Conservation (phyloP, 2,113 vertebrate genomes). For the Tapirus terrestris region DNA sequence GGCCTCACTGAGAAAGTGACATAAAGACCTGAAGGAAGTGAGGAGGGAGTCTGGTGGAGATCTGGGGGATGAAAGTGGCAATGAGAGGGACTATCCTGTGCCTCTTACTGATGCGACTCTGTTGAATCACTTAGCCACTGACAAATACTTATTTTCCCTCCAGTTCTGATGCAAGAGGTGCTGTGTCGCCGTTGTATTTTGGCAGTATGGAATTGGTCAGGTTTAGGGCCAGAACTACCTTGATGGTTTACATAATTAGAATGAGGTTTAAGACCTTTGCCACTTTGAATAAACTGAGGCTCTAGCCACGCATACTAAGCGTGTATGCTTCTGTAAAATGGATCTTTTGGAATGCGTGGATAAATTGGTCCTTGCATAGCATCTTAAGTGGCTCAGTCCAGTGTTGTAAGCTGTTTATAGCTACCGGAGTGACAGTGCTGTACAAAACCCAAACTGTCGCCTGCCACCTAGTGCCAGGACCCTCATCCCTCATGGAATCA, state of each 20-base stretch:
- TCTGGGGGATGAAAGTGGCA: neutral
- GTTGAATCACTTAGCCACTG: neutral
- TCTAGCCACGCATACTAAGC: neutral
- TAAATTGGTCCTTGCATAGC: neutral
- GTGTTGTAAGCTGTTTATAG: neutral
- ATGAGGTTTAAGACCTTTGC: neutral
- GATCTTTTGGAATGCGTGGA: neutral
- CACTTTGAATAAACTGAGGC: neutral
- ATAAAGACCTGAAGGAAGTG: neutral
- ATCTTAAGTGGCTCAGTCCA: neutral
- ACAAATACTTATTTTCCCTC: neutral
- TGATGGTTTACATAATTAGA: neutral
- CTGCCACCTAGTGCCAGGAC: neutral
- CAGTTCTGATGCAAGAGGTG: neutral
- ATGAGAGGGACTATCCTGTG: neutral
- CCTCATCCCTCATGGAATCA: neutral
- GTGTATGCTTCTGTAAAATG: neutral
- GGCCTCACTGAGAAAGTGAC: too few species aligned
- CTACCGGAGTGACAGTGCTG: neutral
- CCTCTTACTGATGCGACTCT: neutral
- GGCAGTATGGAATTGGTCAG: neutral
- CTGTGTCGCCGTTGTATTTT: neutral
- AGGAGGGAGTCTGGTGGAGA: neutral
- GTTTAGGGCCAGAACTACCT: neutral
- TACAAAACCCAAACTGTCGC: neutral